Evolutionary conservation across 2,113 vertebrate species (phyloP).

Genomic region (Ia io): DNA sequence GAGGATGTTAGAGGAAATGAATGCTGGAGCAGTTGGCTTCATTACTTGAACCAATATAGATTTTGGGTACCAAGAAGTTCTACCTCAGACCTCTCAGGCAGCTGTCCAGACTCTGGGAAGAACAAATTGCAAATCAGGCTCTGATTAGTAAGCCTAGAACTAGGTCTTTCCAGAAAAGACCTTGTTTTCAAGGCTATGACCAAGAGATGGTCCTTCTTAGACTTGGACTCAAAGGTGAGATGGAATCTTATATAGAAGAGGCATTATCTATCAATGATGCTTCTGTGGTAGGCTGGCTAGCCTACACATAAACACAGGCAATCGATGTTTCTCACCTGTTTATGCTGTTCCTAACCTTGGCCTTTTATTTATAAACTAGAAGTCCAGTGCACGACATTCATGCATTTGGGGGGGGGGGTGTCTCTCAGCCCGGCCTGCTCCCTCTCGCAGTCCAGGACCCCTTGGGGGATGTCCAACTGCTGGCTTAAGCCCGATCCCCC

Average conservation of each 20-base stretch:
- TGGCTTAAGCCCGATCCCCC: too few species aligned
- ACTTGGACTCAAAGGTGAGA: not conserved
- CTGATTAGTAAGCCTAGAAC: not conserved
- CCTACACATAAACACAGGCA: not conserved
- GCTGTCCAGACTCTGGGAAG: not conserved
- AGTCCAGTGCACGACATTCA: too few species aligned
- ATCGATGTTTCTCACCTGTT: not conserved
- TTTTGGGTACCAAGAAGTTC: not conserved
- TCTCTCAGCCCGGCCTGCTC: too few species aligned
- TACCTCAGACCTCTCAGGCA: not conserved
- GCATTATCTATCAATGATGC: not conserved
- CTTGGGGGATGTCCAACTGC: too few species aligned
- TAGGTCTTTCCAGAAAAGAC: not conserved
- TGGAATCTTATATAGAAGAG: not conserved
- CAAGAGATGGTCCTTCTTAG: not conserved
- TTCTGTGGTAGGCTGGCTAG: not conserved
- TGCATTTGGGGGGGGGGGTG: too few species aligned
- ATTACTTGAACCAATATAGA: not conserved
- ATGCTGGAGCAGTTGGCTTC: not conserved
- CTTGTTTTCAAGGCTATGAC: not conserved
- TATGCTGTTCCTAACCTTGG: not conserved
- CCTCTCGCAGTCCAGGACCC: too few species aligned
- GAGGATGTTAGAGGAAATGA: not conserved
- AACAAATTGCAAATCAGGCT: not conserved
- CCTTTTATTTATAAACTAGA: slow-evolving; percentile 18